Evolutionary conservation across 2,888 invertebrate genomes (phyloP), one percentile per base, ranked within the genome.

Genomic region (Hypomecis punctinalis): DNA sequence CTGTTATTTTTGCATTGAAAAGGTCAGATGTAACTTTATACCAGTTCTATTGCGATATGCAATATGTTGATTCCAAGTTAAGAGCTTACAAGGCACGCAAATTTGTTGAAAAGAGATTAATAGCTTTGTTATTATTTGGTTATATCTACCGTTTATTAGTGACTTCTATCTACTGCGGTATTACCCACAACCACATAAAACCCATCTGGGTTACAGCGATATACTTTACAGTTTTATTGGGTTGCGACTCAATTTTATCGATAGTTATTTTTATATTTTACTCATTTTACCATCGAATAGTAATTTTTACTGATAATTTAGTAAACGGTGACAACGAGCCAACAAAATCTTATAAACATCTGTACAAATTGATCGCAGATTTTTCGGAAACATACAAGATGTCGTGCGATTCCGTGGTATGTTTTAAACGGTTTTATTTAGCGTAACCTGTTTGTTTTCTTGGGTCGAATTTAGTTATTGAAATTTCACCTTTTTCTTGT

Each of bases 311-410:
- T 1, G 11, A 8, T 1, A 49, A 49, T 11, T n/a, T 49, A 36
- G 11, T 6, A 6, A 49, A 4, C 2, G 10, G 11, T 36, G 10
- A 49, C 35, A 49, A 10, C 11, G 1, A 35, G 7, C n/a, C 3
- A 6, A 36, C 23, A 2, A 6, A 4, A 7, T 36, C 11, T 23
- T 36, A 49, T 6, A 6, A 36, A 11, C 2, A 7, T 11, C 36
- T 49, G n/a, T 49, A 49, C 36, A 36, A 36, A 36, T 49, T 11
- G 36, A 49, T 49, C 36, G 49, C 49, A n/a, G 49, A 49, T 10
- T 10, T 36, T 7, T 36, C 23, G 49, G 49, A 49, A 6, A 49
- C 11, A 36, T 49, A 11, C 36, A 49, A 49, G 36, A 36, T 5
- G 2, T 1, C 36, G n/a, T 49, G n/a, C 23, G 36, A 49, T 11